Evolutionary conservation across 2,113 vertebrate genomes (phyloP).

Genomic region (Lampris megalopsis): DNA sequence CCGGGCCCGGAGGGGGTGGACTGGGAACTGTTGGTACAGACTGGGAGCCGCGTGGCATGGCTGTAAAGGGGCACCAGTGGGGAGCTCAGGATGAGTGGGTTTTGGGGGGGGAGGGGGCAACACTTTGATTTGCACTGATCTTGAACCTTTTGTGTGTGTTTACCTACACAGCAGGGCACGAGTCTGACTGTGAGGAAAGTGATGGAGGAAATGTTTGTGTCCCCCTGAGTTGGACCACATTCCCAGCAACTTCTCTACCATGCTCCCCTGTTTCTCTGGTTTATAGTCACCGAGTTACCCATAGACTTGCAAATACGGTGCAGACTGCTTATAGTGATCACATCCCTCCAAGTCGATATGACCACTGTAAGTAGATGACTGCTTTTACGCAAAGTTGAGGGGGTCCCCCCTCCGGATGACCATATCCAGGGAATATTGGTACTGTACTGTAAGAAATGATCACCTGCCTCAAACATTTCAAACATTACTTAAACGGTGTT

Average conservation of each 20-base stretch:
- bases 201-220: conserved; percentile 65
- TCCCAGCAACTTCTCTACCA: conserved; percentile 66
- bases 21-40: conserved; percentile 68
- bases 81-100: conserved; percentile 36
- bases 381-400: no score
- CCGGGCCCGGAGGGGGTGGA: conserved; percentile 80
- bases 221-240: conserved; percentile 68
- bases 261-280: conserved; percentile 43
- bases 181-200: conserved; percentile 70
- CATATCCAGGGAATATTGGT: no score
- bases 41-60: conserved; percentile 75
- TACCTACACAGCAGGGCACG: conserved; percentile 84
- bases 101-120: conserved; percentile 76
- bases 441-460: no score
- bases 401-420: no score
- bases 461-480: no score
- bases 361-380: no score
- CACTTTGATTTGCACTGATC: conserved; percentile 85
- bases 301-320: no score
- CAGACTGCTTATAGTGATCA: no score
- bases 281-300: conserved; percentile 2
- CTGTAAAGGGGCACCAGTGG: conserved; percentile 57
- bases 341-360: no score
- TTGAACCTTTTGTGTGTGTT: conserved; percentile 80
- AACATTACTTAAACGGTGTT: no score